Percentiles rank a stretch among this genome's conserved stretches.
Conservation (phyloP, 2,113 vertebrate species). For the Porphyrio hochstetteri region DNA sequence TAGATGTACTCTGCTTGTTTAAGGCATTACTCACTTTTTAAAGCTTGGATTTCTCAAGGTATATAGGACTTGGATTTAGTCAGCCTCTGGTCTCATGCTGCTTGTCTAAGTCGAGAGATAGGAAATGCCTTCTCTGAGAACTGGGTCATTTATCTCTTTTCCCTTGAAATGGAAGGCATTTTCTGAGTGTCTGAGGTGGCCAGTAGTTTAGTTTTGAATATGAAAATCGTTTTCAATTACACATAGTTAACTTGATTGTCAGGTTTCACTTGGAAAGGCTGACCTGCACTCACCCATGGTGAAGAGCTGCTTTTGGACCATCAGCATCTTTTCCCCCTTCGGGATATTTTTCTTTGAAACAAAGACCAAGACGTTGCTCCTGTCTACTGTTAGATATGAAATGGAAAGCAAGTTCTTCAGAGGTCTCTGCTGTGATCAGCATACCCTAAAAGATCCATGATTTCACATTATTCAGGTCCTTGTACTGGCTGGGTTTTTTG, state of each 20-base stretch:
- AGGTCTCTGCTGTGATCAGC: background rate
- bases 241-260: background rate
- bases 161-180: background rate
- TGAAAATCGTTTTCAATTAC: background rate
- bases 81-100: background rate
- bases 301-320: background rate
- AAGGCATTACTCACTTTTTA: background rate
- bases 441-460: background rate
- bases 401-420: background rate
- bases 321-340: background rate
- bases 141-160: background rate
- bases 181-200: background rate
- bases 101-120: background rate
- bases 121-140: background rate
- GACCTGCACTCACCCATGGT: background rate
- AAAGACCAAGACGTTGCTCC: background rate
- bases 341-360: background rate
- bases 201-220: background rate
- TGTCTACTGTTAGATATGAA: background rate
- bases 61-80: background rate
- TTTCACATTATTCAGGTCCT: background rate
- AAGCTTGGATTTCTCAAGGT: background rate
- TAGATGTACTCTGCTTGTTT: background rate
- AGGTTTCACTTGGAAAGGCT: background rate
- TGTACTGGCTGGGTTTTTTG: background rate